Evolutionary conservation across 2,888 invertebrate species (phyloP), one percentile per base, ranked within the genome.

Genomic region (Coecobrya sp.): DNA sequence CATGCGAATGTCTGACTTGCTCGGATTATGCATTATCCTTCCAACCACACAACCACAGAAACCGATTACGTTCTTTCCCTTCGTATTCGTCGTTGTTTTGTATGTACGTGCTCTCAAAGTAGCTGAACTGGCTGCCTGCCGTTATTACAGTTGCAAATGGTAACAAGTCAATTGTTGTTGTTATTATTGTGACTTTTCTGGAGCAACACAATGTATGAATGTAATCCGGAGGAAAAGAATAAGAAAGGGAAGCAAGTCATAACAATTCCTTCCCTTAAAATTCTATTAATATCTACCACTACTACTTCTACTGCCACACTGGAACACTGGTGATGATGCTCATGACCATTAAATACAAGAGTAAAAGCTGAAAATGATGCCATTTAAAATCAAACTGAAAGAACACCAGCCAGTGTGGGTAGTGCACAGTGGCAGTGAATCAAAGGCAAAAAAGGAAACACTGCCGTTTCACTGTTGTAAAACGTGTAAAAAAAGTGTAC

Each of bases 311-410:
- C 30, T 68, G 0, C 30, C 7, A 30, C 62, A 22, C 62, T 55
- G 55, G 55, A 55, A 55, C 55, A 55, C 13, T 45, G 73, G 3
- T 45, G 73, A 11, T 45, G 73, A 73, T 11, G 3, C 22, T 45
- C 49, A 52, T 27, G 27, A 49, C 25, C 22, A 79, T 49, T 22
- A 45, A 2, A 22, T 27, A 25, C 45, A 81, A 30, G 52, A 55
- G 30, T 59, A 59, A 59, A 59, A 81, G 16, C 82, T 82, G 68
- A 82, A 81, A 89, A 89, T 89, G 89, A 55, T 62, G 68, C 68
- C 68, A 62, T 79, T 73, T 70, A 49, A 62, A 86, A 49, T 82
- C 19, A 36, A 10, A 36, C 59, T 82, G 13, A n/a, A 62, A 36
- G n/a, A 27, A 1, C n/a, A n/a, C n/a, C n/a, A 11, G 70, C n/a